phyloP scores from a whole-genome alignment of 2,888 invertebrate species.

The Lasioglossum calceatum region DNA sequence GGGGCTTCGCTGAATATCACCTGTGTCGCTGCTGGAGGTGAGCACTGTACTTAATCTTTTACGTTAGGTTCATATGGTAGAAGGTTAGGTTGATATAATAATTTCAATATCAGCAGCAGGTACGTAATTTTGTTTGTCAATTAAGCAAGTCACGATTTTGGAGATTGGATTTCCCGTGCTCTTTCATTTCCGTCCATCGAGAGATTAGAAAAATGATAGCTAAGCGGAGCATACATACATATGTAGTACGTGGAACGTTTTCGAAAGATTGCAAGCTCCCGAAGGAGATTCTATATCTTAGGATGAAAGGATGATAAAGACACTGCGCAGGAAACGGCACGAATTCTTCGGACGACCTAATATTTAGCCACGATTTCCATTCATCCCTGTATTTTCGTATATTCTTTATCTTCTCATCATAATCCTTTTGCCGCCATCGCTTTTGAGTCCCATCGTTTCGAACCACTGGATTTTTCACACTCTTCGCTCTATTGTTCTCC shows the following conservation, averaged over 20 bases:
- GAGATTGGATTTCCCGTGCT: neutral
- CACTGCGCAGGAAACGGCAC: neutral
- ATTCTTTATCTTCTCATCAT: neutral
- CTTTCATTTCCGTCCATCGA: neutral
- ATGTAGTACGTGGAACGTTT: neutral
- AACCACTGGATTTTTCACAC: neutral
- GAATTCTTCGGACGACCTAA: neutral
- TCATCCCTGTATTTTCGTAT: neutral
- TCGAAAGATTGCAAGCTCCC: neutral
- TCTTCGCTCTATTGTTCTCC: neutral
- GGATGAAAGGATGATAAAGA: neutral
- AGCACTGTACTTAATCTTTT: constrained; percentile 76
- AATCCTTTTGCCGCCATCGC: neutral
- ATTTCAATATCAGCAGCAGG: no score
- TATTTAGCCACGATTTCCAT: neutral
- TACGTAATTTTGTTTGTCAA: no score
- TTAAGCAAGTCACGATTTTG: no score
- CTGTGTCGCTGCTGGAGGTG: constrained; percentile 94
- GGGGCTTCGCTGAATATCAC: constrained; percentile 92
- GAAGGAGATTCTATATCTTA: neutral
- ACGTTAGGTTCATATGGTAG: neutral
- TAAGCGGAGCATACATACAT: no score
- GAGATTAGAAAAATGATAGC: constrained; percentile 1
- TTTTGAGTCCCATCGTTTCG: neutral
- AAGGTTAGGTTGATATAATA: neutral